Base-by-base conservation (phyloP, 2,888 invertebrate genomes). In the Conchocele bisecta region DNA sequence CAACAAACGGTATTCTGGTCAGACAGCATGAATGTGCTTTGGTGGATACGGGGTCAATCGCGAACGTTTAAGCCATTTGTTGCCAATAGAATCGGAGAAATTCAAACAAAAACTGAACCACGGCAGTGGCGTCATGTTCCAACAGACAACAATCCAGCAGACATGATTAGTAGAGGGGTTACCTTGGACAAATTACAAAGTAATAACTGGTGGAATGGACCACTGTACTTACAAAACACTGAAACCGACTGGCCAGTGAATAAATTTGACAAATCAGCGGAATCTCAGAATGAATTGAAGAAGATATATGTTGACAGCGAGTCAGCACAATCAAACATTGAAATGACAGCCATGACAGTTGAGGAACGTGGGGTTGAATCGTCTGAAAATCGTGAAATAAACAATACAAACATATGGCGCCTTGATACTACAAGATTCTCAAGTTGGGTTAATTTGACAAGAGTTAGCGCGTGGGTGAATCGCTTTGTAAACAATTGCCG, bases 21-120 rank as follows among this genome's bases (percentile, higher is more conserved):
- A 15, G 71, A 75, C 37, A 66, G 58, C n/a, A 39, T 50, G 50
- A 59, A 66, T 46, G 59, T 53, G 11, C 17, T 66, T 37, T 66
- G 22, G n/a, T 79, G 74, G 74, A 65, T 79, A 11, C 37, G 44
- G 20, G 44, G 60, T n/a, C 48, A 39, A 0, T 70, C 71, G 41
- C 15, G 58, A 39, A 17, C 22, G 9, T 71, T 57, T 58, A 70
- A 77, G 46, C 37, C 69, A 26, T 79, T 81, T 59, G 73, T 77
- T 11, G 68, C 75, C 0, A 79, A 82, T 59, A 58, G 79, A 13
- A 57, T 76, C 17, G 67, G 67, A 5, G 66, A 79, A 59, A 79
- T 82, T 15, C 78, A 79, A 13, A 48, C 17, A 22, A 17, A 28
- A 22, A 58, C 68, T 2, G 51, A 53, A 15, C 68, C 72, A 15